Evolutionary conservation across 2,888 invertebrate species (phyloP).

Genomic region (Halictus quadricinctus): DNA sequence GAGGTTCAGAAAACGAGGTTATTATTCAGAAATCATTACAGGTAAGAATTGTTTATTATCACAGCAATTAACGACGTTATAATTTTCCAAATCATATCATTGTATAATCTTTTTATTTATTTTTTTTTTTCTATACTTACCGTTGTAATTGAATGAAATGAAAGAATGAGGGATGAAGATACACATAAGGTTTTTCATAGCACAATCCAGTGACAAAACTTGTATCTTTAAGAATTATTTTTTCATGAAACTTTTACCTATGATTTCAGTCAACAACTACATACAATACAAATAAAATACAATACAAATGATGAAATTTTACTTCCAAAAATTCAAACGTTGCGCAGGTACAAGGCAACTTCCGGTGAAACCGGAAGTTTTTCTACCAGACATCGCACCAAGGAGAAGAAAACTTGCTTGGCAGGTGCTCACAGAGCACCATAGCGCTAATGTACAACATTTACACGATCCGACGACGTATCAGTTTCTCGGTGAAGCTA

Average conservation of each 20-base stretch:
- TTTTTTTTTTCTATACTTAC: background rate
- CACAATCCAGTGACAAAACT: background rate
- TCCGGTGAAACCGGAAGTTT: slow-evolving; percentile 51
- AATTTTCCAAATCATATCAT: background rate
- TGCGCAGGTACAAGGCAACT: slow-evolving; percentile 58
- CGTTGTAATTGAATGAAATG: background rate
- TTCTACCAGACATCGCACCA: slow-evolving; percentile 55
- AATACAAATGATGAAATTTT: background rate
- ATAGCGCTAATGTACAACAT: slow-evolving; percentile 84
- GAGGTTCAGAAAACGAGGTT: slow-evolving; percentile 82
- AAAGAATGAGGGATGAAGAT: background rate
- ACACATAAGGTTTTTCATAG: background rate
- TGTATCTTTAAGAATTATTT: background rate
- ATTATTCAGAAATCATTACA: slow-evolving; percentile 86
- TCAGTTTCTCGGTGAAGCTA: slow-evolving; percentile 85
- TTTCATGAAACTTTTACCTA: background rate
- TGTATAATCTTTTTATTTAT: background rate
- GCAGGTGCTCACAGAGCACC: slow-evolving; percentile 85
- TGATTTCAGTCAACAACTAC: background rate
- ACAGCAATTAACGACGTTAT: background rate
- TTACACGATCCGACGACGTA: slow-evolving; percentile 81
- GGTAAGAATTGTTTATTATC: slow-evolving; percentile 70
- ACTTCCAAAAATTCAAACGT: slow-evolving; percentile 61
- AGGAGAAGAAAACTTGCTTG: slow-evolving; percentile 79
- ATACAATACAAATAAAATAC: too few relatives aligned